Evolutionary conservation across 2,888 invertebrate species (phyloP).

Genomic region (Venustoraphidia nigricollis): DNA sequence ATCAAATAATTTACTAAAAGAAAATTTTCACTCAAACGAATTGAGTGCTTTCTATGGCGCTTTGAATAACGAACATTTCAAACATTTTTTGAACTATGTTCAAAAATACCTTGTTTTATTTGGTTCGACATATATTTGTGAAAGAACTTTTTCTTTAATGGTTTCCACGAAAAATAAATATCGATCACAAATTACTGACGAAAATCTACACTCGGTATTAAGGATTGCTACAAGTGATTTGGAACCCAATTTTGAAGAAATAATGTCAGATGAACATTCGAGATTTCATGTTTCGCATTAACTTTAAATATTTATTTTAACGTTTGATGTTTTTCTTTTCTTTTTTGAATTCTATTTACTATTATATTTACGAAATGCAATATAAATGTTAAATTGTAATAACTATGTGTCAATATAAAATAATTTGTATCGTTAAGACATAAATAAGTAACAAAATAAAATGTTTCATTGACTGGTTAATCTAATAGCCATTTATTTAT

Average conservation of each 20-base stretch:
- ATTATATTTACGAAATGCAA: slow-evolving; percentile 5
- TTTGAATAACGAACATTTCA: slow-evolving; percentile 5
- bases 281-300: slow-evolving; percentile 6
- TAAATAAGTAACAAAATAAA: slow-evolving; percentile 5
- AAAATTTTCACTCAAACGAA: slow-evolving; percentile 7
- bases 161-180: slow-evolving; percentile 7
- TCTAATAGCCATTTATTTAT: slow-evolving; percentile 1
- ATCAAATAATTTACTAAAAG: slow-evolving; percentile 6
- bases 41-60: slow-evolving; percentile 6
- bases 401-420: slow-evolving; percentile 5
- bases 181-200: slow-evolving; percentile 7
- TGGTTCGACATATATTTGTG: slow-evolving; percentile 6
- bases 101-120: slow-evolving; percentile 6
- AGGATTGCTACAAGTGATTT: slow-evolving; percentile 8
- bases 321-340: slow-evolving; percentile 5
- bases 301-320: slow-evolving; percentile 5
- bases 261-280: slow-evolving; percentile 6
- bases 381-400: no score
- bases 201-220: slow-evolving; percentile 7
- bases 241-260: slow-evolving; percentile 6
- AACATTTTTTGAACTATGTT: slow-evolving; percentile 5
- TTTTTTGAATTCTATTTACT: slow-evolving; percentile 3
- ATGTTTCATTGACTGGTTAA: slow-evolving; percentile 4
- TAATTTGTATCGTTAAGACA: slow-evolving; percentile 5
- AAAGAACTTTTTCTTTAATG: slow-evolving; percentile 8